Evolutionary conservation across 1,140 invertebrate species (phyloP).

Genomic region (Glossosoma conforme): DNA sequence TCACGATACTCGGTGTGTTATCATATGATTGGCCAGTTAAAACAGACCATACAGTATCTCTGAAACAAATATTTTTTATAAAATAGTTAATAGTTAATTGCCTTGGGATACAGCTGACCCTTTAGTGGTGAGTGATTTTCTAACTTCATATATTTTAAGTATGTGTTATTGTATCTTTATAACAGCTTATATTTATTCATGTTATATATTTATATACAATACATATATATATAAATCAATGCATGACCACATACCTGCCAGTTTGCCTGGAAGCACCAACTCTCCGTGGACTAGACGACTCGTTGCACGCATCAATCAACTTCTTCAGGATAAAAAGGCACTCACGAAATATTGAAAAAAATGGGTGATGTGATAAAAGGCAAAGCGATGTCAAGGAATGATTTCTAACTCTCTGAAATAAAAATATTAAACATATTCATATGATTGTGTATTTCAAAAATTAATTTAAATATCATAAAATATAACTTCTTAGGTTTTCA

Average conservation of each 20-base stretch:
- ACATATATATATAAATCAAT: conserved; percentile 1
- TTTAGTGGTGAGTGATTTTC: no score
- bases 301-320: conserved; percentile 95
- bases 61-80: conserved; percentile 39
- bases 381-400: conserved; percentile 95
- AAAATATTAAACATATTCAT: conserved; percentile 31
- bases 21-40: conserved; percentile 72
- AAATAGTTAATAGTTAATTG: not conserved
- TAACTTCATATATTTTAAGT: no score
- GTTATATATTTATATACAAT: not conserved
- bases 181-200: no score
- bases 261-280: conserved; percentile 83
- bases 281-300: conserved; percentile 80
- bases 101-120: not conserved
- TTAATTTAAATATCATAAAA: not conserved
- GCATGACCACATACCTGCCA: conserved; percentile 59
- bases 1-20: conserved; percentile 76
- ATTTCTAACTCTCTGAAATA: conserved; percentile 69
- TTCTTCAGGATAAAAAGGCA: conserved; percentile 93
- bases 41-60: conserved; percentile 90
- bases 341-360: conserved; percentile 96
- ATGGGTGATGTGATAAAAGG: conserved; percentile 97
- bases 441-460: not conserved
- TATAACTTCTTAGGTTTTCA: no score
- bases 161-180: no score